These are phyloP conservation scores for Drosophila pegasa DNA, from an alignment of 2,888 invertebrate genomes.

Conservation along the genomic window DNA sequence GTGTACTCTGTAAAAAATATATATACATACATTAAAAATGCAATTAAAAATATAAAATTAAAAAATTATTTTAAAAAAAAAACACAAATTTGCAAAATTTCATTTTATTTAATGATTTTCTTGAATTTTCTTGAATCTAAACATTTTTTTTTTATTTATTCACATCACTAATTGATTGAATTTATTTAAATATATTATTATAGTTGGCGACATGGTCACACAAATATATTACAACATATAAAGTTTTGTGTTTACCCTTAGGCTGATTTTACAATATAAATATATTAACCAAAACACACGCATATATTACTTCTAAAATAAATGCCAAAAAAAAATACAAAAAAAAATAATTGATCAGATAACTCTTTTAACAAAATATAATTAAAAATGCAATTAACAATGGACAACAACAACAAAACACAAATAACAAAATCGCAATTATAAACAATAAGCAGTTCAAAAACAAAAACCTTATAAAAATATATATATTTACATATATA, in stretches of 20 bases:
- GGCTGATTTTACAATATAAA: constrained; percentile 31
- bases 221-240: not conserved
- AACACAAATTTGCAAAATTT: not conserved
- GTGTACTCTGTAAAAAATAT: constrained; percentile 47
- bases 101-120: not conserved
- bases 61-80: constrained; percentile 14
- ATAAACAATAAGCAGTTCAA: constrained; percentile 79
- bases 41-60: constrained; percentile 50
- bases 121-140: not conserved
- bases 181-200: constrained; percentile 10
- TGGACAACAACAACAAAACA: constrained; percentile 59
- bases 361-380: constrained; percentile 37
- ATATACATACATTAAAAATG: constrained; percentile 54
- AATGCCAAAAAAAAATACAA: constrained; percentile 73
- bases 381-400: constrained; percentile 61
- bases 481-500: constrained; percentile 72
- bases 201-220: constrained; percentile 2
- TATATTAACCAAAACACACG: constrained; percentile 46
- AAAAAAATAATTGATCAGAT: constrained; percentile 45
- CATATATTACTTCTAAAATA: constrained; percentile 39
- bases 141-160: not conserved
- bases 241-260: constrained; percentile 5
- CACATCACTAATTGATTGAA: not conserved
- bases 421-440: constrained; percentile 75
- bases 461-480: constrained; percentile 47